phyloP scores from a whole-genome alignment of 2,888 invertebrate genomes.

The Xestia xanthographa region DNA sequence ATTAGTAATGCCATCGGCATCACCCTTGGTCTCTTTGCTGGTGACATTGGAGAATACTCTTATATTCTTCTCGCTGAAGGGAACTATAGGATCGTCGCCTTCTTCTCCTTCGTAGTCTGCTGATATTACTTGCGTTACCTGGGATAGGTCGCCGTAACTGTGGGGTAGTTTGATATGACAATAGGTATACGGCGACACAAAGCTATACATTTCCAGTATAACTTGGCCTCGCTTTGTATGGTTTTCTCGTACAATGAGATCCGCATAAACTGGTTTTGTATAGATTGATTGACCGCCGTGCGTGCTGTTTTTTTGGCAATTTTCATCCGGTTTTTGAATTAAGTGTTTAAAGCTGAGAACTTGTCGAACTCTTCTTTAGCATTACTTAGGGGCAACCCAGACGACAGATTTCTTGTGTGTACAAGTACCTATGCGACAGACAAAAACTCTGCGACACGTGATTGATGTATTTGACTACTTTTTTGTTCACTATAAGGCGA shows the following conservation, averaged over 20 bases:
- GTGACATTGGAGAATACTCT: conserved; percentile 83
- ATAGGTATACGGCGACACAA: not conserved
- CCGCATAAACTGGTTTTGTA: too few species aligned
- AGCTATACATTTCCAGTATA: too few species aligned
- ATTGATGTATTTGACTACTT: too few species aligned
- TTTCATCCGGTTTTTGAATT: not conserved
- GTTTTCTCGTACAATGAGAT: too few species aligned
- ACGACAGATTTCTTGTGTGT: too few species aligned
- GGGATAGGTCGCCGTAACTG: conserved; percentile 94
- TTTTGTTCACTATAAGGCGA: too few species aligned
- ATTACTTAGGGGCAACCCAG: not conserved
- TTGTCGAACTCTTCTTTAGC: not conserved
- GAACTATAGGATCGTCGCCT: conserved; percentile 89
- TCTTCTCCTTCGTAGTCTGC: conserved; percentile 93
- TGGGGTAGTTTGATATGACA: not conserved
- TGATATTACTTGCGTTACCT: conserved; percentile 95
- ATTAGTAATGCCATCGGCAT: conserved; percentile 93
- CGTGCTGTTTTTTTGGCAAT: not conserved
- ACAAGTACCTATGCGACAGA: too few species aligned
- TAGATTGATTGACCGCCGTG: too few species aligned
- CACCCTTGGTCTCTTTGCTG: conserved; percentile 78
- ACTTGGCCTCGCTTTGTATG: too few species aligned
- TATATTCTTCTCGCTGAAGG: conserved; percentile 92
- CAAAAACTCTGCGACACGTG: too few species aligned
- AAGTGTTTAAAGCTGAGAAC: not conserved